Evolutionary conservation across 2,797 vertebrate genomes (phyloP), one percentile per base, ranked within the genome.

Genomic region (Tragopan temminckii): DNA sequence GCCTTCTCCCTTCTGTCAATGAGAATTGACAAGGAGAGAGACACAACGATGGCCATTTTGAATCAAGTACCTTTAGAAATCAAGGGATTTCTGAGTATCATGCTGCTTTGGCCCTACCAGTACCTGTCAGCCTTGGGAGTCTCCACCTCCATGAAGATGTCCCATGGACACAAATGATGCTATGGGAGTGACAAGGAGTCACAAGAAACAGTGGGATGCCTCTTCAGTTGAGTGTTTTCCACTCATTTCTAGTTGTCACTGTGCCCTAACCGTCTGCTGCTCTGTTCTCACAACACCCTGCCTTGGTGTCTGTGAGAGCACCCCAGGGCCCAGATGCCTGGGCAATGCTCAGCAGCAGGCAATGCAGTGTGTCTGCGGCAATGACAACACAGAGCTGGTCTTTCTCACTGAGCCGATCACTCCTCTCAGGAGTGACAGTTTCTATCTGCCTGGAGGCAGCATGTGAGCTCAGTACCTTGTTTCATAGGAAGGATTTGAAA

Each of bases 1-100:
- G 24, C 3, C 40, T 24, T 2, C 24, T 2, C 5, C 6, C 13
- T 64, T 76, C 29, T 19, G 24, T 4, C 1, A 61, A 53, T 0
- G 3, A 82, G 69, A 75, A 71, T 0, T 7, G 15, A 77, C 43
- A 6, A 9, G 27, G 8, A 11, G 20, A n/a, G 7, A 71, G n/a
- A 13, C n/a, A 59, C 31, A 8, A 31, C 1, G 0, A 5, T 4
- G 15, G 53, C 31, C 10, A 4, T 29, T 45, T 70, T 66, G 62
- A n/a, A 40, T n/a, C 25, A 79, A 71, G 14, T 10, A 8, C 24
- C 63, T 5, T 15, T 23, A 42, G 38, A 19, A 20, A 63, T 31
- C 29, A 42, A 63, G 42, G 40, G 27, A 75, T 21, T 68, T 25
- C 69, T 71, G 40, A 7, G n/a, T 29, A 24, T 88, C 27, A 14